Base-by-base conservation (phyloP, 1,140 invertebrate species). In the Atta cephalotes region DNA sequence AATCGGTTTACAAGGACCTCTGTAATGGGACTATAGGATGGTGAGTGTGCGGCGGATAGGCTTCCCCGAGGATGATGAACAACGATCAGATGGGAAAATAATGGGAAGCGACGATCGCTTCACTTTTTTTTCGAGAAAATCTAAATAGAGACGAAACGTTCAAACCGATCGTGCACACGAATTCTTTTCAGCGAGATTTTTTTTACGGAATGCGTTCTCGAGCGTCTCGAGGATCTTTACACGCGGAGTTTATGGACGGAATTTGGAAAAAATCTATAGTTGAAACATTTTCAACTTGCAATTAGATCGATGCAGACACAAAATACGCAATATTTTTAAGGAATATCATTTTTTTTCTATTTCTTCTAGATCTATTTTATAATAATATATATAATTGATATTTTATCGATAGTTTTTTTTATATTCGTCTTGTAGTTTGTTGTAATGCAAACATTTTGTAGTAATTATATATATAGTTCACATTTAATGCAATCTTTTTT, bases 1-100 rank as follows among this genome's bases (percentile, higher is more conserved):
- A 94, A 7, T 94, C 94, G 9, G 87, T 92, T 53, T 95, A 95
- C 78, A 94, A 91, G 45, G 92, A 93, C 74, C 84, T 95, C 16
- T 87, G 91, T 70, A 94, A 91, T 31, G 92, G 92, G 3, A 92
- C 85, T 77, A 91, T 92, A 78, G 89, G 79, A 25, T 95, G 90
- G 92, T 94, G 87, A 86, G 76, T 28, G 58, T 35, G 53, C 6
- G 39, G 21, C 1, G 16, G 14, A 3, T 39, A n/a, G 28, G 56
- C 58, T 82, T 89, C 18, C 7, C 16, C 25, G 58, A 49, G 3
- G 18, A 81, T 28, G 39, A 63, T 49, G 25, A 14, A 56, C 9
- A 3, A 45, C 39, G 53, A 31, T 84, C 12, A 16, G 21, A 18
- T 9, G n/a, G 21, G 21, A 74, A 5, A 51, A 28, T 72, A 2